phyloP scores from a whole-genome alignment of 2,888 invertebrate species.

The Chironomus tentans region DNA sequence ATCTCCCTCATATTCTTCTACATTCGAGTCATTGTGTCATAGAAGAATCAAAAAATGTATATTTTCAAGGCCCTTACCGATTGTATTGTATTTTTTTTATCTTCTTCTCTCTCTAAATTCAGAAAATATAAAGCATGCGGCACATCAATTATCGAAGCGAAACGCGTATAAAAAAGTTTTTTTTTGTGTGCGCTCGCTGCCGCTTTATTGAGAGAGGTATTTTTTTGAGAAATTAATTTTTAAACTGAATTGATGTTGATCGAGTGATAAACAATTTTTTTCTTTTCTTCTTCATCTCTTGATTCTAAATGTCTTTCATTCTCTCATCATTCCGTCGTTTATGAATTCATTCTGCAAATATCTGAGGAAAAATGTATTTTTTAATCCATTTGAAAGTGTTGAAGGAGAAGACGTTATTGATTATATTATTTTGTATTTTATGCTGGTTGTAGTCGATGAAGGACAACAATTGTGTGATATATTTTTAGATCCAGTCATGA shows the following conservation, averaged over 20 bases:
- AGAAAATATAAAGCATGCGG: neutral
- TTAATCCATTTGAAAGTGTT: no score
- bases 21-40: neutral
- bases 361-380: no score
- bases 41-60: neutral
- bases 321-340: no score
- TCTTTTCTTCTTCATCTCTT: neutral
- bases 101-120: neutral
- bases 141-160: neutral
- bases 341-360: no score
- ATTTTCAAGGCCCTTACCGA: neutral
- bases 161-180: neutral
- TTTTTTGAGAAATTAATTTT: neutral
- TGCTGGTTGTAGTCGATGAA: no score
- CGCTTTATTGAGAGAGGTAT: neutral
- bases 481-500: no score
- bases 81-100: neutral
- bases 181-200: neutral
- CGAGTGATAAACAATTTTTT: neutral
- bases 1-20: no score
- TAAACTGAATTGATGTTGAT: neutral
- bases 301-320: no score
- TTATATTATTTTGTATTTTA: no score
- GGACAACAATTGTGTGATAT: no score
- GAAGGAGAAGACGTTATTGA: no score